phyloP scores from a whole-genome alignment of 2,888 invertebrate genomes.

The Limnephilus lunatus region DNA sequence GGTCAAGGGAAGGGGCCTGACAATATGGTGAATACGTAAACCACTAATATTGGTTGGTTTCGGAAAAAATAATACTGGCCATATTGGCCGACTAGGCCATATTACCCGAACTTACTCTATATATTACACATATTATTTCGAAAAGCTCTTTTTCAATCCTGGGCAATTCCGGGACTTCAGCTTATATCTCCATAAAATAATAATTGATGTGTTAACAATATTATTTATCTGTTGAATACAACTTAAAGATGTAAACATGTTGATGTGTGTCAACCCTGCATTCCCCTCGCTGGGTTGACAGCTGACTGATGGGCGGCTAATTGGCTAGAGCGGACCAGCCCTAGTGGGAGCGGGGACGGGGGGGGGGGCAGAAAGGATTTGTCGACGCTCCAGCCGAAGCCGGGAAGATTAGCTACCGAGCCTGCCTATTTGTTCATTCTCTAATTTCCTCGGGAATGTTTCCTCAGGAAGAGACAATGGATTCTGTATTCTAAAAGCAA shows the following conservation, averaged over 20 bases:
- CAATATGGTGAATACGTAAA: no score
- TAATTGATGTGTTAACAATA: neutral
- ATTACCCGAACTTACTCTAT: no score
- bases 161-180: no score
- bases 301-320: slow-evolving; percentile 41
- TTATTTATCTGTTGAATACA: neutral
- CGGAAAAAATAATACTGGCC: no score
- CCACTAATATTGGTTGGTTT: no score
- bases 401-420: neutral
- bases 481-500: neutral
- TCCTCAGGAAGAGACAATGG: neutral
- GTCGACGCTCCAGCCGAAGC: slow-evolving; percentile 5
- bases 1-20: no score
- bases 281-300: neutral
- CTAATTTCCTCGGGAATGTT: neutral
- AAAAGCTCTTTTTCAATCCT: no score
- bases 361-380: neutral
- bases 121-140: no score
- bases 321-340: neutral
- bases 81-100: no score
- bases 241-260: neutral
- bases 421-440: neutral
- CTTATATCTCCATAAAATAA: no score
- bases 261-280: neutral
- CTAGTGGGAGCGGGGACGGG: neutral